Evolutionary conservation across 92 coral and sea anemone species (phyloP).

Genomic region (Bergia puertoricense): DNA sequence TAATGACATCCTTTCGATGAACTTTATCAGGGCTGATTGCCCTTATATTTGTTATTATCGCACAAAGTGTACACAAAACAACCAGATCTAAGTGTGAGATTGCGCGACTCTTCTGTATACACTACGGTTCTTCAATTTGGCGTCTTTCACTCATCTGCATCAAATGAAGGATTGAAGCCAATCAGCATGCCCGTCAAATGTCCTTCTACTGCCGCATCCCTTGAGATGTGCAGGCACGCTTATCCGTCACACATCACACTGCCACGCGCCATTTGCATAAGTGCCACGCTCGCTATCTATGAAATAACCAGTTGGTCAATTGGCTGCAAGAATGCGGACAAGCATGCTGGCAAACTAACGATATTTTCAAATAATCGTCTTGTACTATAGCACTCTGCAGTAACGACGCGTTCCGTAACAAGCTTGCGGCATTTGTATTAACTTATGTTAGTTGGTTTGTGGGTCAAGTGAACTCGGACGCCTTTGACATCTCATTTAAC

Average conservation of each 20-base stretch:
- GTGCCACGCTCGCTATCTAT: neutral
- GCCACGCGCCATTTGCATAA: neutral
- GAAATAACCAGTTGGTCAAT: neutral
- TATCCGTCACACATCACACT: neutral
- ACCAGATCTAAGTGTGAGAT: neutral
- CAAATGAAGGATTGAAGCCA: neutral
- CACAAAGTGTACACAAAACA: neutral
- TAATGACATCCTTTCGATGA: neutral
- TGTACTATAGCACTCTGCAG: too few species aligned
- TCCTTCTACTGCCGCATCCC: constrained; percentile 2
- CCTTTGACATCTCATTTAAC: too few species aligned
- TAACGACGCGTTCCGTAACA: too few species aligned
- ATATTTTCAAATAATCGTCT: too few species aligned
- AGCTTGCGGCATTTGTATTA: too few species aligned
- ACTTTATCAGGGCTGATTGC: neutral
- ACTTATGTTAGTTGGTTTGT: too few species aligned
- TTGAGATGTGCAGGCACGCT: constrained; percentile 1
- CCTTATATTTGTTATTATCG: neutral
- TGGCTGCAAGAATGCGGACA: too few species aligned
- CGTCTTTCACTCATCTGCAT: constrained; percentile 12
- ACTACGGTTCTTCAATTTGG: neutral
- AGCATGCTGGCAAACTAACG: too few species aligned
- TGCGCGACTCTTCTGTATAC: neutral
- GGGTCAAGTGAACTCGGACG: too few species aligned
- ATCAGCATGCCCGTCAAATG: neutral